Base-by-base conservation (phyloP, 35 echinoderm and acorn worm genomes). In the Chiridota heheva region DNA sequence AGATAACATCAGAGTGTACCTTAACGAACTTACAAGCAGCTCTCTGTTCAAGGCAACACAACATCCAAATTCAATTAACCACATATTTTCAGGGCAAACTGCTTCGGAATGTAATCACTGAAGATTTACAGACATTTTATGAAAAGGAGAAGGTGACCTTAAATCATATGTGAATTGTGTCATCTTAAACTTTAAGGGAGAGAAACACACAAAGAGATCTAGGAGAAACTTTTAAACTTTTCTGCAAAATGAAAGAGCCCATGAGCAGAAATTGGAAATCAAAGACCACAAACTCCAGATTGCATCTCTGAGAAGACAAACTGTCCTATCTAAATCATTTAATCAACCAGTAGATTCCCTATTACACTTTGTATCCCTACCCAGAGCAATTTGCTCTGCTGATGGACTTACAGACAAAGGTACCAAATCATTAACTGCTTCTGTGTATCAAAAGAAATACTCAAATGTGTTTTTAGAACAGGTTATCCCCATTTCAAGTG, bases 371-470 rank as follows among this genome's bases (percentile, higher is more conserved):
- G n/a, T 77, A 27, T 5, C 28, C 22, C 29, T 77, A 40, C 73
- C 73, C 25, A 53, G 73, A 2, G 73, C 51, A 77, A 77, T 58
- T 77, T 77, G 73, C 30, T 34, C 60, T 56, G 15, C 73, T 58
- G 73, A 77, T 77, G 73, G 73, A 35, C 28, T 77, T n/a, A n/a
- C n/a, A n/a, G n/a, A n/a, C n/a, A n/a, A 77, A 77, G 73, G 73
- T 5, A 77, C 56, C 4, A 59, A 77, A 35, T 29, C 73, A 3
- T 18, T 38, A n/a, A 58, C 49, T 3, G 28, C 73, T 17, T 35
- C 47, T 13, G 10, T 72, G 8, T 24, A 36, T 44, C 69, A 72
- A 42, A 77, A 77, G 44, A 32, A 12, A 8, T 77, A 57, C 40
- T 55, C 73, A 58, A 27, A 1, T 59, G 49, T 40, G n/a, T 77